Evolutionary conservation across 2,113 vertebrate species (phyloP).

Genomic region (Alosa alosa): DNA sequence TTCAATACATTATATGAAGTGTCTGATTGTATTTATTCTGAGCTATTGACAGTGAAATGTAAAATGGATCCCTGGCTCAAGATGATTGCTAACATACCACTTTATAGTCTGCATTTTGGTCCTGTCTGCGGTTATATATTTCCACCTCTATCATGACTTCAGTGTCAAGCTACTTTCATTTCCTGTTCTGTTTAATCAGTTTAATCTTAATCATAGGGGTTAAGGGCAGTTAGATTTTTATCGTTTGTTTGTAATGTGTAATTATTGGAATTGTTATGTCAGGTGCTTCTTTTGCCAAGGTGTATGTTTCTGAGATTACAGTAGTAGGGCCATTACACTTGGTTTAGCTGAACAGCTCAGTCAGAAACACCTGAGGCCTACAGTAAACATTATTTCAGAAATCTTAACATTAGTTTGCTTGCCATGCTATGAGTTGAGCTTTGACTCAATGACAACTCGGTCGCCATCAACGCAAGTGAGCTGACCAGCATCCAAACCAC

Average conservation of each 20-base stretch:
- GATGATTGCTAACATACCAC: background rate
- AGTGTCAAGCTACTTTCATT: background rate
- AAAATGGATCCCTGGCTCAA: background rate
- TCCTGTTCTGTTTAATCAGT: background rate
- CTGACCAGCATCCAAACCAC: constrained; percentile 17
- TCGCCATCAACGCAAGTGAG: background rate
- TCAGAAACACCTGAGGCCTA: background rate
- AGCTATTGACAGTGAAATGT: background rate
- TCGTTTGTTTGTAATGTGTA: background rate
- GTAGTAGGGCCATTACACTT: background rate
- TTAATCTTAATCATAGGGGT: background rate
- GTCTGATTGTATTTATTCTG: background rate
- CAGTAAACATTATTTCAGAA: background rate
- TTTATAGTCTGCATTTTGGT: background rate
- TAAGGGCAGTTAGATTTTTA: background rate
- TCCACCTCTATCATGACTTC: background rate
- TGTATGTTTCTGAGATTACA: background rate
- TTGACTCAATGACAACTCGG: constrained; percentile 17
- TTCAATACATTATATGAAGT: background rate
- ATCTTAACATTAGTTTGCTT: background rate
- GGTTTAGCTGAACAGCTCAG: background rate
- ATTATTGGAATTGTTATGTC: background rate
- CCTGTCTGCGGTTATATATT: background rate
- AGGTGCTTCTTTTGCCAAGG: background rate
- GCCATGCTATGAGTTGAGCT: constrained; percentile 34